These are phyloP conservation scores for Drosophila leonis DNA, from an alignment of 2,888 invertebrate genomes.

Conservation along the genomic window DNA sequence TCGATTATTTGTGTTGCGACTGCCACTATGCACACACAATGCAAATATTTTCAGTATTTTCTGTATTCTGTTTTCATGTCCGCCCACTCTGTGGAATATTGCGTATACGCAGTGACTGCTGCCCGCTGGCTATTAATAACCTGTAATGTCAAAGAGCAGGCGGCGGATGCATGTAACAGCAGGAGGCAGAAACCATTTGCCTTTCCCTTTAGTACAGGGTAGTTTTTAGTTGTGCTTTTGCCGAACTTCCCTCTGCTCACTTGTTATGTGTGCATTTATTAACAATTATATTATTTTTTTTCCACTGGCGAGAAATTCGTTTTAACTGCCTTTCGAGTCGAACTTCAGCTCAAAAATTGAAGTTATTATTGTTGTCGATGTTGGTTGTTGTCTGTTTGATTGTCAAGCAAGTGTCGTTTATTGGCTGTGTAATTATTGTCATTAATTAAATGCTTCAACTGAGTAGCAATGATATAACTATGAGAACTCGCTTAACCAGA, in stretches of 20 bases:
- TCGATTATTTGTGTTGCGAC: conserved; percentile 45
- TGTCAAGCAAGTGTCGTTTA: conserved; percentile 43
- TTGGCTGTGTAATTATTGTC: conserved; percentile 52
- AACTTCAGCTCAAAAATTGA: conserved; percentile 13
- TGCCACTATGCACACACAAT: conserved; percentile 16
- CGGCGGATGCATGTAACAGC: background rate
- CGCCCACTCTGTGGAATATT: conserved; percentile 38
- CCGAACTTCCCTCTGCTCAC: background rate
- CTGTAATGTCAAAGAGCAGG: conserved; percentile 22
- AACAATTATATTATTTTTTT: conserved; percentile 29
- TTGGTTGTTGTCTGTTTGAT: conserved; percentile 4
- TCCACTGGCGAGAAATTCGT: conserved; percentile 1
- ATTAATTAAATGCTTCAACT: conserved; percentile 60
- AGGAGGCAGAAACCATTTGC: background rate
- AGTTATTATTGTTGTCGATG: conserved; percentile 15
- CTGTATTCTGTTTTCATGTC: background rate
- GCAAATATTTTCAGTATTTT: conserved; percentile 41
- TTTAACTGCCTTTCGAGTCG: conserved; percentile 27
- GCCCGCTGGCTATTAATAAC: conserved; percentile 18
- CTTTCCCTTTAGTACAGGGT: conserved; percentile 6
- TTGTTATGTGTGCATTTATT: conserved; percentile 31
- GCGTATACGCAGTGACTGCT: conserved; percentile 50
- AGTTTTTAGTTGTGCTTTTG: background rate
- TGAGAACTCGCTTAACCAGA: background rate
- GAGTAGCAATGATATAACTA: conserved; percentile 13